Conservation (phyloP, 2,797 vertebrate species). For the Anolis apletophallus region DNA sequence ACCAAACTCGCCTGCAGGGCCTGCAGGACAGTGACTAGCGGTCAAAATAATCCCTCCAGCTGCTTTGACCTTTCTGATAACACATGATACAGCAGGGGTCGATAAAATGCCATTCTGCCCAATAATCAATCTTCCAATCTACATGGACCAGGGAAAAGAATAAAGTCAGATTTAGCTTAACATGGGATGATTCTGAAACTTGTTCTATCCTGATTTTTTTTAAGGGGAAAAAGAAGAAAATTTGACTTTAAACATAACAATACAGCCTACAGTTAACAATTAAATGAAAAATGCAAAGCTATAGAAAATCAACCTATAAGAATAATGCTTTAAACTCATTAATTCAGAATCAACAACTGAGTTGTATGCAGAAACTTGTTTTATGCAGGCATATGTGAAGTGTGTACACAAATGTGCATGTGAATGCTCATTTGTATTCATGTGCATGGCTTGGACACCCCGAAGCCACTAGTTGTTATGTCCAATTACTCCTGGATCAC, state of each 20-base stretch:
- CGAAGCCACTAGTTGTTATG: neutral
- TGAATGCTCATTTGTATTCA: neutral
- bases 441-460: neutral
- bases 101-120: constrained; percentile 97
- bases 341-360: neutral
- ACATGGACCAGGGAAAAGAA: constrained; percentile 54
- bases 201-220: neutral
- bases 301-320: neutral
- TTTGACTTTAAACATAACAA: neutral
- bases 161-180: constrained; percentile 7
- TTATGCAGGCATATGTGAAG: neutral
- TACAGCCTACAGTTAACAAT: neutral
- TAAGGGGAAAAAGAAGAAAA: neutral
- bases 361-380: neutral
- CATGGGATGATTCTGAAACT: neutral
- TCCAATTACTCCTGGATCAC: neutral
- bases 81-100: constrained; percentile 96
- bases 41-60: constrained; percentile 97
- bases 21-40: constrained; percentile 96
- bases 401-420: neutral
- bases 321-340: neutral
- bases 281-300: constrained; percentile 17
- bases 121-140: constrained; percentile 97
- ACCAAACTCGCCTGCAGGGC: constrained; percentile 95
- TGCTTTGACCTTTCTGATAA: constrained; percentile 98